Base-by-base conservation (phyloP, 2,113 vertebrate species). In the Puntigrus tetrazona region DNA sequence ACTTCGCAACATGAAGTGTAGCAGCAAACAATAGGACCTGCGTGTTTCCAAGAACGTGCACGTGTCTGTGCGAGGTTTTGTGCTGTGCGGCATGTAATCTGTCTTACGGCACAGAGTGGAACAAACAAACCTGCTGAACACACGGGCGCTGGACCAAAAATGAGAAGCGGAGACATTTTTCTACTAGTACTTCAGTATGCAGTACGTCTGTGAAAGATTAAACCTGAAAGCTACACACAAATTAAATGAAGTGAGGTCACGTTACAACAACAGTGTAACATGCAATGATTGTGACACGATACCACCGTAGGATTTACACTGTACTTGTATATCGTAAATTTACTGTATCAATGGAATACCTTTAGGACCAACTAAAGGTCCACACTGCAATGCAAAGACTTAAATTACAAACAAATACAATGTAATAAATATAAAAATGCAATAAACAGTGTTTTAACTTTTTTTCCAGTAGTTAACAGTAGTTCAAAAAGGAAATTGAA, bases 1-100 rank as follows among this genome's bases (percentile, higher is more conserved):
- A 73, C 20, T 38, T 9, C 55, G 29, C 55, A 43, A 63, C n/a
- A 63, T 79, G 7, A 63, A 27, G 77, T 78, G 61, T 41, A 80
- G 47, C 27, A 22, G 59, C 9, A 20, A 45, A 80, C 16, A 65
- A 50, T 3, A 14, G 69, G 25, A 75, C 27, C 11, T 20, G 41
- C 16, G 20, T 47, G 57, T 79, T 43, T 67, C 16, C 8, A n/a
- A 18, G 38, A 65, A 29, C 50, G 16, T 11, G 18, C n/a, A 43
- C 36, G n/a, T 43, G 55, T 29, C 36, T 20, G n/a, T 16, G 3
- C 14, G n/a, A 41, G 11, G 52, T 59, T 59, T 78, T 27, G 55
- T 41, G 34, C 9, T 41, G 76, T 63, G 27, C 36, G 27, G 22
- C 36, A 18, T 80, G 36, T 45, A 80, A 63, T 61, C n/a, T 13